phyloP scores from a whole-genome alignment of 1,140 invertebrate species.

The Lamellibrachia luymesi region DNA sequence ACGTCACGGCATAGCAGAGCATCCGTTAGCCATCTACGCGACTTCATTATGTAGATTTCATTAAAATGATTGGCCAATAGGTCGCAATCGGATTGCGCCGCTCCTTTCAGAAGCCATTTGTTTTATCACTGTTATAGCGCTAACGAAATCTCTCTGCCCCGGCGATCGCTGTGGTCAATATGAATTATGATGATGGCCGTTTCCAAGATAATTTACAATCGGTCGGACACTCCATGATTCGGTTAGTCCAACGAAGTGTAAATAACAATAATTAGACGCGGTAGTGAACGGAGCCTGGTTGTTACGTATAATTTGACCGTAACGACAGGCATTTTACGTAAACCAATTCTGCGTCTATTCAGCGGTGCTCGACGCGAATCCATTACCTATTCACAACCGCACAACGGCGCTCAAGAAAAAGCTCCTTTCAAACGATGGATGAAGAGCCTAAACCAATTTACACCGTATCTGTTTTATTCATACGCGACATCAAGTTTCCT shows the following conservation, averaged over 20 bases:
- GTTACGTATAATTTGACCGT: neutral
- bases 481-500: neutral
- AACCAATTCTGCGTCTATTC: neutral
- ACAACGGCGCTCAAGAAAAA: neutral
- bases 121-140: neutral
- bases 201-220: neutral
- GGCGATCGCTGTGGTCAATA: neutral
- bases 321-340: neutral
- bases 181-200: neutral
- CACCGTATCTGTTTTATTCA: neutral
- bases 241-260: slow-evolving; percentile 4
- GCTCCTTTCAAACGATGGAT: neutral
- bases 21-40: neutral
- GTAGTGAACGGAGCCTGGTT: neutral
- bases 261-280: neutral
- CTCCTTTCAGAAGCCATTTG: neutral
- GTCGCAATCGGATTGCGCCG: neutral
- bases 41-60: slow-evolving; percentile 1
- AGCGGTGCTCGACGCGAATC: neutral
- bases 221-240: neutral
- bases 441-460: neutral
- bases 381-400: neutral
- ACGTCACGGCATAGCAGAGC: neutral
- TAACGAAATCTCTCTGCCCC: neutral
- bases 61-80: neutral